A percentile compares a stretch with the other conserved stretches of the same genome.
Conservation (phyloP, 2,797 vertebrate genomes). For the Ataeniobius toweri region DNA sequence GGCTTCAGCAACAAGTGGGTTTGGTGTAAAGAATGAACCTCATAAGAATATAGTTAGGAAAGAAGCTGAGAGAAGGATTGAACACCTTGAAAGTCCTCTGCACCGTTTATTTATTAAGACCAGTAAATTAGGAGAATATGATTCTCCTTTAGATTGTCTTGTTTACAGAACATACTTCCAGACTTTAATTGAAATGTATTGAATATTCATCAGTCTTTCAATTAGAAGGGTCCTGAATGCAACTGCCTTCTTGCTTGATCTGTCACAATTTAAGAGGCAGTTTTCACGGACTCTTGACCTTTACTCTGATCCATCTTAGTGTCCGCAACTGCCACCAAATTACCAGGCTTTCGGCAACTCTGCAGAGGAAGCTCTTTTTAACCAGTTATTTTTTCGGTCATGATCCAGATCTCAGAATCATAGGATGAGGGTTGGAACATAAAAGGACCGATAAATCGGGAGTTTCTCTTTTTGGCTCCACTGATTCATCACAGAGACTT, state of each 20-base stretch:
- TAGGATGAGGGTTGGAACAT: not conserved
- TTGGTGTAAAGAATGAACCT: not conserved
- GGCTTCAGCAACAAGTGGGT: slow-evolving; percentile 32
- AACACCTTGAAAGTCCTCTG: not conserved
- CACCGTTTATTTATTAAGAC: not conserved
- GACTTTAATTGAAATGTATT: not conserved
- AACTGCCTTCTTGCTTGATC: slow-evolving; percentile 37
- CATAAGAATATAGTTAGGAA: too few relatives aligned
- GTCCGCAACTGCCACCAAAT: slow-evolving; percentile 75
- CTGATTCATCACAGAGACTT: too few relatives aligned
- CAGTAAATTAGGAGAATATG: not conserved
- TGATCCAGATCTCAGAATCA: not conserved
- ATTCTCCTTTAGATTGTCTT: not conserved
- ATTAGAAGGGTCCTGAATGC: slow-evolving; percentile 21
- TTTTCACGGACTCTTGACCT: slow-evolving; percentile 69
- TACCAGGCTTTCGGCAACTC: slow-evolving; percentile 31
- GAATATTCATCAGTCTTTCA: slow-evolving; percentile 31
- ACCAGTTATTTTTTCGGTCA: not conserved
- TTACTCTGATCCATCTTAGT: slow-evolving; percentile 61
- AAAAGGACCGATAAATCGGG: not conserved
- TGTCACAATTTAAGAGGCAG: slow-evolving; percentile 53
- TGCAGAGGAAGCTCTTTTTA: too few relatives aligned
- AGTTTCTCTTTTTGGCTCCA: not conserved
- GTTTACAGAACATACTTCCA: not conserved
- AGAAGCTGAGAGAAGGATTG: too few relatives aligned